Evolutionary conservation across 2,797 vertebrate genomes (phyloP), one percentile per base, ranked within the genome.

Genomic region (Phylloscopus collybita): DNA sequence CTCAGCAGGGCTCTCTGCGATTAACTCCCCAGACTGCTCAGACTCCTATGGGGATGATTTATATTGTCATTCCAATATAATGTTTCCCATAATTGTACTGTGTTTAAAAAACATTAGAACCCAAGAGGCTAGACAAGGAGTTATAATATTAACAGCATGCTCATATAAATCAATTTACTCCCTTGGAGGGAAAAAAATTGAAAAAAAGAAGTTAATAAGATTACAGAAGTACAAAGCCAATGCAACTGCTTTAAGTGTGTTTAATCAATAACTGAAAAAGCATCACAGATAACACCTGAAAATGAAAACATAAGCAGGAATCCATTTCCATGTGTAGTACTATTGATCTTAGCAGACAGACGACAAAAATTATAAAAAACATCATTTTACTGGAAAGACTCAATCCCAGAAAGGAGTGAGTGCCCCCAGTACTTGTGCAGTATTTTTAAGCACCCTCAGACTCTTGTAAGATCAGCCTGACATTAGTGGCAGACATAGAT

Each of bases 101-200:
- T 93, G 65, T 92, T 97, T 97, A 97, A 97, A 96, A 96, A 97
- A 97, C 93, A 96, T 97, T 96, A 97, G 91, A 96, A 96, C 87
- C 93, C 94, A 95, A 97, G 96, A 45, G 97, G 93, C 71, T 94
- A 97, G 95, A 96, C 96, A 97, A 96, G 93, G 96, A 97, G 92
- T 82, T 92, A 80, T 97, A 97, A 97, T 97, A 96, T 98, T 98
- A 98, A 93, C 86, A 95, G 94, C 87, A 89, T 44, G 65, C 78
- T 97, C 89, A 60, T 96, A 93, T 94, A 94, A 97, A 97, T 97
- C 98, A 98, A 98, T 98, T 98, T 98, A 98, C 96, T 97, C 91
- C 96, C 95, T 96, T 83, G 91, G 91, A 97, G 97, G 59, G 10
- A 49, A 90, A 87, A 92, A 88, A 79, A 40, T 8, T 9, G 2